Base-by-base conservation (phyloP, 2,797 vertebrate genomes). In the Sternarchorhynchus goeldii region DNA sequence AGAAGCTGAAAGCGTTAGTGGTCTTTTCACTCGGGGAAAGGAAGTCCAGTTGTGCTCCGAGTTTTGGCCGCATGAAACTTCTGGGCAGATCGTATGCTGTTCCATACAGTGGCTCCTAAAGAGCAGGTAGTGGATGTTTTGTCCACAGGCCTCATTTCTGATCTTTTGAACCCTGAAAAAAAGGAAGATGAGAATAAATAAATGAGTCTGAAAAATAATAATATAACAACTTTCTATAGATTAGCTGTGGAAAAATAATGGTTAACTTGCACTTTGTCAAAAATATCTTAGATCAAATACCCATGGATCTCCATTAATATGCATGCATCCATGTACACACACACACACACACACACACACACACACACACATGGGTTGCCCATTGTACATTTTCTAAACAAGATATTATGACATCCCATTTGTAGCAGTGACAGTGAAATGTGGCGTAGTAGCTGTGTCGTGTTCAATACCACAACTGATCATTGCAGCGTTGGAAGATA, bases 271-370 rank as follows among this genome's bases (percentile, higher is more conserved):
- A 32, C 29, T 72, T 73, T 57, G 50, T 41, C 59, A 65, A 80
- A 82, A 73, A 84, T 76, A 84, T 69, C 18, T 45, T 62, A 60
- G 62, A 82, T 84, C 73, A 79, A 78, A 73, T 78, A 76, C 29
- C 7, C 21, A 73, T 14, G 16, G 10, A 16, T 59, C 14, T 20
- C 25, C 25, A 25, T 25, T 1, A 25, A 25, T 12, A 17, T 29
- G 2, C 16, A 25, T n/a, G 1, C 73, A 31, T 1, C 21, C 58
- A 12, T 25, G 5, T 58, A 75, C 32, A 64, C 55, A 73, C 77
- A 10, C 45, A 36, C 34, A n/a, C 75, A 77, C 32, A 5, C 74
- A 79, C 73, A 71, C 70, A 4, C n/a, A 25, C n/a, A n/a, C n/a
- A n/a, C n/a, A n/a, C n/a, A n/a, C n/a, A n/a, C n/a, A n/a, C 25